A percentile compares a stretch with the other conserved stretches of the same genome.
phyloP scores from a whole-genome alignment of 35 echinoderm and acorn worm species.

The Anneissia japonica region DNA sequence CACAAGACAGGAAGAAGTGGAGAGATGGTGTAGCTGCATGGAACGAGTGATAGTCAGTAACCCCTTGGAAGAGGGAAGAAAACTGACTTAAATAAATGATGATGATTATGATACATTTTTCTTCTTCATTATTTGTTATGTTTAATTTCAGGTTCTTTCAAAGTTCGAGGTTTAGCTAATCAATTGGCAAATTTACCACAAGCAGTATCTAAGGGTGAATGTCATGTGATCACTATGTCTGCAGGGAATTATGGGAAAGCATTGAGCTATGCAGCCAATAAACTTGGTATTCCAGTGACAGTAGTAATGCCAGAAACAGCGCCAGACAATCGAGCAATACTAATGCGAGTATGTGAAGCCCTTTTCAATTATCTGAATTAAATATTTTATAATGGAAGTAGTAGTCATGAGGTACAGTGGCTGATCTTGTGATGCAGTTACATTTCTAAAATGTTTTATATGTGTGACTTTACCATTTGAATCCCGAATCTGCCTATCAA shows the following conservation, averaged over 20 bases:
- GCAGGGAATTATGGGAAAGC: constrained; percentile 92
- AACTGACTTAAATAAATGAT: too few relatives aligned
- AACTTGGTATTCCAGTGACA: constrained; percentile 35
- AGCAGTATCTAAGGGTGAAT: constrained; percentile 23
- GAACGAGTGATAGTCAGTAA: too few relatives aligned
- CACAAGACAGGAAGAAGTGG: too few relatives aligned
- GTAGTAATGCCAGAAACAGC: constrained; percentile 68
- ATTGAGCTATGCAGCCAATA: constrained; percentile 31
- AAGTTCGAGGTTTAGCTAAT: constrained; percentile 69
- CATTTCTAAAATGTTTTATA: neutral
- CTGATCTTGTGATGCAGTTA: neutral
- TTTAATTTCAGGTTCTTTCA: constrained; percentile 66
- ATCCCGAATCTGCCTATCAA: too few relatives aligned
- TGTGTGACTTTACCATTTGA: neutral
- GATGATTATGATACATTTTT: neutral
- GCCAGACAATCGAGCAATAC: constrained; percentile 42
- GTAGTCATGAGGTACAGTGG: neutral
- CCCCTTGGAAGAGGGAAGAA: too few relatives aligned
- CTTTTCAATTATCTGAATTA: neutral
- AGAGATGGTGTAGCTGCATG: too few relatives aligned
- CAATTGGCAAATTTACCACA: constrained; percentile 61
- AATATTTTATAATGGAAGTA: neutral
- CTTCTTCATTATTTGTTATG: neutral
- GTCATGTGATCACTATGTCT: constrained; percentile 72
- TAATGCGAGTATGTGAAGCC: constrained; percentile 63